Evolutionary conservation across 2,888 invertebrate species (phyloP).

Genomic region (Acanthopleura granulata): DNA sequence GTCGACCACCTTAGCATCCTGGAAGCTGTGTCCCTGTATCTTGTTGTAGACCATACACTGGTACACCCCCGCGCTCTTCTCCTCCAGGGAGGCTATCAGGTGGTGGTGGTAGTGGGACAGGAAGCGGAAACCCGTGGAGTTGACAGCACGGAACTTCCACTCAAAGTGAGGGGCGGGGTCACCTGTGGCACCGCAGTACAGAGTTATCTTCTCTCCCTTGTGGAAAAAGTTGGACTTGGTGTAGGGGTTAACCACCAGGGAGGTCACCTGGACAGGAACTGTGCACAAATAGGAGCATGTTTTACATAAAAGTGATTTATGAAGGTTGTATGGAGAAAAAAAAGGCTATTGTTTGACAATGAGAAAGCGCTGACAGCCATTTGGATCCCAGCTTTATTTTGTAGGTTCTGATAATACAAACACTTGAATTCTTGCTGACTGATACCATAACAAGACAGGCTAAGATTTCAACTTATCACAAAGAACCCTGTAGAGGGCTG

Average conservation of each 20-base stretch:
- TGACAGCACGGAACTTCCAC: conserved; percentile 14
- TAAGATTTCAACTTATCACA: too few species aligned
- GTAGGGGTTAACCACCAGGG: conserved; percentile 9
- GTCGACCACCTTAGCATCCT: neutral
- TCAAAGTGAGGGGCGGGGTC: conserved; percentile 1
- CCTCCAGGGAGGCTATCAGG: neutral
- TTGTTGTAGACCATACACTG: conserved; percentile 14
- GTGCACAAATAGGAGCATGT: neutral
- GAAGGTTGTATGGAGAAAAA: too few species aligned
- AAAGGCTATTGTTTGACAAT: too few species aligned
- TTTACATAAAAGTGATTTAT: too few species aligned
- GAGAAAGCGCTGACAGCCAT: too few species aligned
- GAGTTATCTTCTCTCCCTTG: neutral
- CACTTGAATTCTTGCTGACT: too few species aligned
- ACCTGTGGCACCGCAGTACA: conserved; percentile 13
- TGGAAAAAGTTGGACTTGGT: conserved; percentile 4
- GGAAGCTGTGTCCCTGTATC: conserved; percentile 11
- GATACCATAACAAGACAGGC: too few species aligned
- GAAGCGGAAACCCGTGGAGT: neutral
- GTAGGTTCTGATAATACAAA: too few species aligned
- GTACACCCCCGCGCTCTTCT: neutral
- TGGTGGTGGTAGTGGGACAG: conserved; percentile 3
- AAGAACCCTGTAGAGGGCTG: too few species aligned
- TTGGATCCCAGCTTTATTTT: too few species aligned
- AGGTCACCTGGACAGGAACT: conserved; percentile 14